These are phyloP conservation scores for Cryptocephalus moraei DNA, from an alignment of 2,888 invertebrate genomes.

Conservation along the genomic window DNA sequence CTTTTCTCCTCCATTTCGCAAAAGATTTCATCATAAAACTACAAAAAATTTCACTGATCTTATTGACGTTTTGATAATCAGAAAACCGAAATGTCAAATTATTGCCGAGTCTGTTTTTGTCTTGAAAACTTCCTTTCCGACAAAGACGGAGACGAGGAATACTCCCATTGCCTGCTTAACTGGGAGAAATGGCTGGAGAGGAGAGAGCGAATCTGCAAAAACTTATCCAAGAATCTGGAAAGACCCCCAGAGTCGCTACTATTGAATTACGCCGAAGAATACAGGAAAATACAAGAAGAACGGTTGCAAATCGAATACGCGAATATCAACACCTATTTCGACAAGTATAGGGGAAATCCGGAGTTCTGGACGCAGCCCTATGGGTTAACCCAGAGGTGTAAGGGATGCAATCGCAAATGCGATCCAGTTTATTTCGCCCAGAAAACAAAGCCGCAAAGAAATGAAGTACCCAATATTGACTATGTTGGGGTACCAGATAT, in stretches of 20 bases:
- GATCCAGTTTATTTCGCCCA: conserved; percentile 22
- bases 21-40: too few species aligned
- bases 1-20: too few species aligned
- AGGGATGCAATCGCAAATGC: conserved; percentile 4
- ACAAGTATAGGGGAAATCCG: conserved; percentile 32
- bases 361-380: conserved; percentile 29
- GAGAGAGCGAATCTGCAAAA: conserved; percentile 22
- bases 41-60: too few species aligned
- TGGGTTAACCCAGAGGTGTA: conserved; percentile 11
- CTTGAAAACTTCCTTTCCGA: too few species aligned
- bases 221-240: conserved; percentile 16
- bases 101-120: too few species aligned
- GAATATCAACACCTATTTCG: conserved; percentile 25
- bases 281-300: conserved; percentile 24
- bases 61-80: too few species aligned
- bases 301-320: conserved; percentile 24
- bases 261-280: conserved; percentile 25
- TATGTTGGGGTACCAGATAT: conserved; percentile 23
- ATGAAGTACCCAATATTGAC: conserved; percentile 26
- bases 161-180: conserved; percentile 15
- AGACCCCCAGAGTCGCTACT: conserved; percentile 22
- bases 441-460: conserved; percentile 21
- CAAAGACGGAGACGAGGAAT: too few species aligned
- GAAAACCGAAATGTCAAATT: too few species aligned
- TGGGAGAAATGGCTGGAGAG: conserved; percentile 29